Conservation (phyloP, 2,113 vertebrate genomes). For the Nestor notabilis region DNA sequence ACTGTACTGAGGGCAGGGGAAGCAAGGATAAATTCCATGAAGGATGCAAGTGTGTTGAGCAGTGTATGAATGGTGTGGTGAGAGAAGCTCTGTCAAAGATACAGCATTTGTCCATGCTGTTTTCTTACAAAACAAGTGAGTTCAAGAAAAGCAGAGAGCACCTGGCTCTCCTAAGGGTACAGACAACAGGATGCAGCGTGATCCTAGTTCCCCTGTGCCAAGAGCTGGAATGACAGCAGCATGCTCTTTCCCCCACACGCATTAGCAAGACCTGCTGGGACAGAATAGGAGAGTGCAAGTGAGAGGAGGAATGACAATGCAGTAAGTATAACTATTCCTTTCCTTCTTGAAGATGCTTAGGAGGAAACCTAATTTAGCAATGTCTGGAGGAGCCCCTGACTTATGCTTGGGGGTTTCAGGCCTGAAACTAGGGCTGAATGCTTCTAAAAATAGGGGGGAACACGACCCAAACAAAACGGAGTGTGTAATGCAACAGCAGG, state of each 20-base stretch:
- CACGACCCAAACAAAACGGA: neutral
- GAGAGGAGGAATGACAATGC: neutral
- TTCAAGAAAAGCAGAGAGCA: neutral
- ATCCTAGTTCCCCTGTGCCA: neutral
- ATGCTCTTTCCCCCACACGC: fast-evolving
- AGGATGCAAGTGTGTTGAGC: neutral
- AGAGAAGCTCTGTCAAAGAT: neutral
- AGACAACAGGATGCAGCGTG: neutral
- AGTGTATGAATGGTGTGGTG: fast-evolving
- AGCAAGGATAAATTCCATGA: neutral
- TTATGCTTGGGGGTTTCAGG: neutral
- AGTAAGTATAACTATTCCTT: neutral
- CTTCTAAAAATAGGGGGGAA: neutral
- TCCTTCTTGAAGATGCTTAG: neutral
- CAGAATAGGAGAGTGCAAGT: neutral
- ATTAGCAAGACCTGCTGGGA: neutral
- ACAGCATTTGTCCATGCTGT: neutral
- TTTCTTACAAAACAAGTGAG: neutral
- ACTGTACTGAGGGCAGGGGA: neutral
- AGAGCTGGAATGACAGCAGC: neutral
- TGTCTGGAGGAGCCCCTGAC: neutral
- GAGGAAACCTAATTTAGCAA: neutral
- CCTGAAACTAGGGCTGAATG: neutral
- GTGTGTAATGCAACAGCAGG: neutral
- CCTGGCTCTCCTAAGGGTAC: neutral